These are phyloP conservation scores for Hypolimnas misippus DNA, from an alignment of 2,888 invertebrate species.

Conservation along the genomic window DNA sequence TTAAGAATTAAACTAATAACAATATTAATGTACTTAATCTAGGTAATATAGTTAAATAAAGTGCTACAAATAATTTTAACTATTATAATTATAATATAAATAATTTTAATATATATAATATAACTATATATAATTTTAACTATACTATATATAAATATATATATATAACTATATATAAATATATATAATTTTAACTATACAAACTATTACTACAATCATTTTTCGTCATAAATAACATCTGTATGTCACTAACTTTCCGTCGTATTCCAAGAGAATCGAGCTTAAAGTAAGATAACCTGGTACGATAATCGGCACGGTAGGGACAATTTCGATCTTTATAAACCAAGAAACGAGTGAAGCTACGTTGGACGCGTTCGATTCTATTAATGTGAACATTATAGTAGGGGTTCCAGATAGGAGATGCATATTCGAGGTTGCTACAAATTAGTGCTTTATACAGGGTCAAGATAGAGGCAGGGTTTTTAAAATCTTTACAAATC, in stretches of 20 bases:
- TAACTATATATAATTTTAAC: too few species aligned
- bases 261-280: not conserved
- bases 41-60: too few species aligned
- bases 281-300: slow-evolving; percentile 2
- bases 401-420: slow-evolving; percentile 24
- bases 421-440: slow-evolving; percentile 25
- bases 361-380: slow-evolving; percentile 13
- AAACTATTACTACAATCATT: too few species aligned
- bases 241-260: not conserved
- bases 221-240: too few species aligned
- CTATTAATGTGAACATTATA: slow-evolving; percentile 14
- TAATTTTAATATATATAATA: too few species aligned
- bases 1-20: too few species aligned
- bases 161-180: too few species aligned
- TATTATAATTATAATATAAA: too few species aligned
- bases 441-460: slow-evolving; percentile 25
- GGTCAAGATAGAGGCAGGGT: slow-evolving; percentile 13
- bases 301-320: slow-evolving; percentile 2
- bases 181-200: too few species aligned
- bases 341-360: not conserved
- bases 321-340: not conserved
- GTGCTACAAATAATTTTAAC: too few species aligned
- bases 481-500: slow-evolving; percentile 19
- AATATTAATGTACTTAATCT: too few species aligned
- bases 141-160: too few species aligned